Conservation (phyloP, 2,113 vertebrate genomes). For the Festucalex cinctus region DNA sequence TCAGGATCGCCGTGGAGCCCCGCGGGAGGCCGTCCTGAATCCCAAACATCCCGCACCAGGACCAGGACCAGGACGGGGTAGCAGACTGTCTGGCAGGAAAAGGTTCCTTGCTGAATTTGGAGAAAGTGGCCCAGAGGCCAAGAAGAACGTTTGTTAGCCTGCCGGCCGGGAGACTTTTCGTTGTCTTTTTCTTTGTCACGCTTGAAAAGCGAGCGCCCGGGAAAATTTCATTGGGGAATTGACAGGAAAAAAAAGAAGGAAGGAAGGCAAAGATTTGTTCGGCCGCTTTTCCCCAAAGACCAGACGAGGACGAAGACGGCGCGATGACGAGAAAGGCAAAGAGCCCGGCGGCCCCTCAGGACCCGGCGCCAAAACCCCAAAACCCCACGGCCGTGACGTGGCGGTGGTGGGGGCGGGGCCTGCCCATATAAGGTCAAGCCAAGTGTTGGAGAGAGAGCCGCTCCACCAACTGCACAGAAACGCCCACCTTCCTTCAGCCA, state of each 20-base stretch:
- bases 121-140: not conserved
- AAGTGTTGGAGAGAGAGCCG: constrained; percentile 8
- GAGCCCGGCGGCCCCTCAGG: constrained; percentile 66
- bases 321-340: constrained; percentile 57
- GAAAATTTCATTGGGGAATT: constrained; percentile 13
- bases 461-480: constrained; percentile 28
- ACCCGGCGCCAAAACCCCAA: constrained; percentile 63
- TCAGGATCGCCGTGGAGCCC: constrained; percentile 49
- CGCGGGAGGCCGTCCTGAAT: constrained; percentile 57
- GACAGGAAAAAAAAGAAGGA: too few species aligned
- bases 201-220: not conserved
- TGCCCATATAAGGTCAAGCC: constrained; percentile 30
- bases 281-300: constrained; percentile 57
- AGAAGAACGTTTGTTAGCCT: not conserved
- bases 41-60: constrained; percentile 49
- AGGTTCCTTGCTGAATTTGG: constrained; percentile 1
- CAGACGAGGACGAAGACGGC: constrained; percentile 36
- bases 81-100: constrained; percentile 2
- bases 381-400: constrained; percentile 65
- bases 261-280: constrained; percentile 37
- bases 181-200: not conserved
- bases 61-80: not conserved
- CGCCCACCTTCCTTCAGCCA: not conserved
- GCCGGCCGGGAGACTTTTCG: not conserved
- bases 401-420: constrained; percentile 41